These are phyloP conservation scores for Leptinotarsa juncta DNA, from an alignment of 2,888 invertebrate species.

Conservation along the genomic window DNA sequence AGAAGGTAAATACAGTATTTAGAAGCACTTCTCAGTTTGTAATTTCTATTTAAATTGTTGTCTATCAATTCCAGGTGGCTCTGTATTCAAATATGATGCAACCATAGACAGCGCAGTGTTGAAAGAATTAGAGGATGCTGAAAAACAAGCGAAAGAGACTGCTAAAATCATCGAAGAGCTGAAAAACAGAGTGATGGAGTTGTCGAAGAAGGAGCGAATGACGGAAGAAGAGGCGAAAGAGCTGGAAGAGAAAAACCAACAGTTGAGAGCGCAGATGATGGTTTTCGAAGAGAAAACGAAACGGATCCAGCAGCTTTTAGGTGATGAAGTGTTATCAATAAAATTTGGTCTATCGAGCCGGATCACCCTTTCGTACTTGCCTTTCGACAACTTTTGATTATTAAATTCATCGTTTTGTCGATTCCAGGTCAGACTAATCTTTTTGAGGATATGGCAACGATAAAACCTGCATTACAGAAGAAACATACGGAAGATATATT, in stretches of 20 bases:
- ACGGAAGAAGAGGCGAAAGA: conserved; percentile 71
- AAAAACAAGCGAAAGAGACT: conserved; percentile 66
- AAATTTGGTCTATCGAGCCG: conserved; percentile 16
- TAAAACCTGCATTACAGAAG: conserved; percentile 46
- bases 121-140: conserved; percentile 66
- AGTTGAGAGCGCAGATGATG: conserved; percentile 71
- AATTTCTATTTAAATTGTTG: too few species aligned
- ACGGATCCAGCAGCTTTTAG: conserved; percentile 67
- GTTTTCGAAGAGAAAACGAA: conserved; percentile 73
- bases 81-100: conserved; percentile 52
- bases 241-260: conserved; percentile 70
- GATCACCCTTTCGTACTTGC: not conserved
- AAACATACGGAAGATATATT: conserved; percentile 61
- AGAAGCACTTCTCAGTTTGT: not conserved
- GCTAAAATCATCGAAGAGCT: conserved; percentile 65
- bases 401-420: not conserved
- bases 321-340: conserved; percentile 1
- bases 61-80: not conserved
- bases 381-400: not conserved
- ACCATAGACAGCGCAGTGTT: conserved; percentile 59
- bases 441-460: conserved; percentile 59
- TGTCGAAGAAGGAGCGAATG: conserved; percentile 70
- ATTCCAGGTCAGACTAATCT: conserved; percentile 63
- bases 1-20: not conserved
- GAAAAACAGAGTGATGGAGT: conserved; percentile 61